Evolutionary conservation across 2,888 invertebrate genomes (phyloP).

Genomic region (Nymphalis urticae): DNA sequence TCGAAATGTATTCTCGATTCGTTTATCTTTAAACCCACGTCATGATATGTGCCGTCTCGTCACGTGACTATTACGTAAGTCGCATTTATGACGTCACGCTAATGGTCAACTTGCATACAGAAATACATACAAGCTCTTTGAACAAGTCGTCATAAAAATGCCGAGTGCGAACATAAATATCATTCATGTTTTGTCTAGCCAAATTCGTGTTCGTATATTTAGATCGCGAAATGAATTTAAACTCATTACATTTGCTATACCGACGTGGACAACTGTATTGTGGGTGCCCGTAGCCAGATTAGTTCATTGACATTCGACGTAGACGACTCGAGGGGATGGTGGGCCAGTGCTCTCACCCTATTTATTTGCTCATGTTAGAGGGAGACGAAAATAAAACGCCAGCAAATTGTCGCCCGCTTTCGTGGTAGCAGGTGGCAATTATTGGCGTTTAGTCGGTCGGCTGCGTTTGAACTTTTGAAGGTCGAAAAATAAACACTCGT

Average conservation of each 20-base stretch:
- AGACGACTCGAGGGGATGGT: slow-evolving; percentile 59
- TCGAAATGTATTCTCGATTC: slow-evolving; percentile 24
- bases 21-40: slow-evolving; percentile 31
- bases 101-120: slow-evolving; percentile 5
- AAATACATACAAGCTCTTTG: not conserved
- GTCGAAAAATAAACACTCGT: slow-evolving; percentile 61
- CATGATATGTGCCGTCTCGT: slow-evolving; percentile 39
- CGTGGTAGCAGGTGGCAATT: slow-evolving; percentile 73
- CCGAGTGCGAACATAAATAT: slow-evolving; percentile 18
- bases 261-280: slow-evolving; percentile 51
- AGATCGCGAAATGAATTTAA: slow-evolving; percentile 54
- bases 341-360: slow-evolving; percentile 47
- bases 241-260: slow-evolving; percentile 59
- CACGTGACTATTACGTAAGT: slow-evolving; percentile 36
- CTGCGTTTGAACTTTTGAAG: slow-evolving; percentile 74
- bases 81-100: slow-evolving; percentile 21
- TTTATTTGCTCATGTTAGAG: slow-evolving; percentile 43
- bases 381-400: slow-evolving; percentile 50
- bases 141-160: slow-evolving; percentile 8
- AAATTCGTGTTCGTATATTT: slow-evolving; percentile 35
- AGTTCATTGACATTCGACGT: slow-evolving; percentile 77
- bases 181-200: slow-evolving; percentile 48
- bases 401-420: slow-evolving; percentile 64
- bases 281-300: slow-evolving; percentile 62
- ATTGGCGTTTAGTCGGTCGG: slow-evolving; percentile 66